Conservation (phyloP, 2,797 vertebrate genomes). For the Ciconia nigra region DNA sequence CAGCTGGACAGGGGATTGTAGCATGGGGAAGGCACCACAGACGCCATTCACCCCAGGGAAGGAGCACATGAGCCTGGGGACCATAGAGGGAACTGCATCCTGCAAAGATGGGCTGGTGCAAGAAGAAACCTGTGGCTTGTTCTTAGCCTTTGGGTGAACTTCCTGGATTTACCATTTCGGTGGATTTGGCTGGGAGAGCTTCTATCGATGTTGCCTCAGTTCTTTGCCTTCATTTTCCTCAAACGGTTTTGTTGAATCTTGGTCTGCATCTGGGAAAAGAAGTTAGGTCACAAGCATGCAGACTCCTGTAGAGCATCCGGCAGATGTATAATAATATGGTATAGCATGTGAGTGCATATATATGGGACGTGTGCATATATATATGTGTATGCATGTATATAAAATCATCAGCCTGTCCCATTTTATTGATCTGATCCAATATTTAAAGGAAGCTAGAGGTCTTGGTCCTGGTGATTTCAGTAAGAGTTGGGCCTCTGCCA, state of each 20-base stretch:
- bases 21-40: background rate
- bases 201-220: background rate
- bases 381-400: background rate
- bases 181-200: background rate
- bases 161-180: background rate
- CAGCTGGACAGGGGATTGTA: background rate
- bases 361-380: background rate
- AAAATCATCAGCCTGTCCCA: background rate
- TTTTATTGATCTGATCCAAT: background rate
- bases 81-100: rapidly evolving
- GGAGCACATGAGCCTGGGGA: rapidly evolving
- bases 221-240: background rate
- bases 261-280: background rate
- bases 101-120: rapidly evolving
- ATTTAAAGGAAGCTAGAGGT: background rate
- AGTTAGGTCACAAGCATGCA: background rate
- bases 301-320: background rate
- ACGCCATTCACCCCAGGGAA: background rate
- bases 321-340: background rate
- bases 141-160: background rate
- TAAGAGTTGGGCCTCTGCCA: conserved; percentile 26
- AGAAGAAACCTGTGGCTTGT: background rate
- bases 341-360: background rate
- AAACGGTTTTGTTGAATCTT: background rate
- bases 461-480: background rate